Base-by-base conservation (phyloP, 1,140 invertebrate species). In the Brachionus sp. region DNA sequence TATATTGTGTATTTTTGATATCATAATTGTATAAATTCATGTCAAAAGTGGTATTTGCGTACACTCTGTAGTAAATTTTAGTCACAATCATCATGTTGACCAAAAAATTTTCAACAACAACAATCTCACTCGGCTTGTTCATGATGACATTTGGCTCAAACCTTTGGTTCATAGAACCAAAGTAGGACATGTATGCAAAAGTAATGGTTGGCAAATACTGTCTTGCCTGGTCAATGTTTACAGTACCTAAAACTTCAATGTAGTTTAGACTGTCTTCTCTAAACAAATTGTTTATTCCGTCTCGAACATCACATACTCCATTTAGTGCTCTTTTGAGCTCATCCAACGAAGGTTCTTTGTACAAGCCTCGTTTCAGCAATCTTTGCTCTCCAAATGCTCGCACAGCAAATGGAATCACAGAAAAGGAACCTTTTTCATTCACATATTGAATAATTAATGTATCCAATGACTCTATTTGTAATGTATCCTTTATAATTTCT, bases 221-320 rank as follows among this genome's bases (percentile, higher is more conserved):
- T 70, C 37, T 70, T n/a, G 66, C 66, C 10, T 70, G 66, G 35
- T 70, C 66, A 23, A 70, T 70, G n/a, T 35, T 70, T 16, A 70
- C 13, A 9, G 66, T 70, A 5, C 66, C 66, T 16, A 70, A 16
- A 7, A 39, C 66, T 70, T 70, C 66, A n/a, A 70, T 70, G 37
- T 70, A 70, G 37, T 70, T 70, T 19, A 70, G 37, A 39, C 66
- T 70, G 37, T 70, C 66, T 16, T 70, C 66, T 70, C 66, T 37
- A 39, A 39, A 39, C 37, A 70, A 70, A 6, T 10, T 42, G 37
- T 10, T 5, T 16, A 70, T 39, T 16, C 19, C 66, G 16, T 70
- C 66, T 42, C 16, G 66, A 12, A 70, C 66, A 70, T 70, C 66
- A 9, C 66, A 70, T 7, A 37, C 33, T 39, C 37, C 37, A 37